phyloP scores from a whole-genome alignment of 2,888 invertebrate genomes.

The Hyposoter dolosus region DNA sequence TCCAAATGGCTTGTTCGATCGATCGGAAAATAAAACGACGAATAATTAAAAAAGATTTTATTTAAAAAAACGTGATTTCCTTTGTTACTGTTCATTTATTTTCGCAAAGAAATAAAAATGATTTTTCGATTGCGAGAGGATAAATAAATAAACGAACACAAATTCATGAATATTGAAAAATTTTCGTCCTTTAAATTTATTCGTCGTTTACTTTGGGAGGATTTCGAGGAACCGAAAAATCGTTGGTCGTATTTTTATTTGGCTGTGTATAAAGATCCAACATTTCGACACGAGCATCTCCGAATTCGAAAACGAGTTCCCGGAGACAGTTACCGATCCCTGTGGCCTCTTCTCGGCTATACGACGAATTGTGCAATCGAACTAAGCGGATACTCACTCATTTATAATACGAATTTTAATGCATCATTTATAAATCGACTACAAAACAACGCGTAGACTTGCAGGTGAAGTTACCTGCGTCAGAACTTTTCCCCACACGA shows the following conservation, averaged over 20 bases:
- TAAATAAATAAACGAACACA: not conserved
- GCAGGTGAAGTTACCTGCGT: constrained; percentile 24
- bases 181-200: too few species aligned
- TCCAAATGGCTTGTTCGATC: not conserved
- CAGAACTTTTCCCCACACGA: constrained; percentile 34
- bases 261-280: constrained; percentile 12
- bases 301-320: constrained; percentile 52
- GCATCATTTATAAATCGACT: not conserved
- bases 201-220: constrained; percentile 29
- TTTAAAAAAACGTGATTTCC: not conserved
- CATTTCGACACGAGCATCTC: constrained; percentile 52
- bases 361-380: constrained; percentile 35
- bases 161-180: not conserved
- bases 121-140: not conserved
- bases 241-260: constrained; percentile 42
- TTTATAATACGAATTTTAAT: constrained; percentile 6
- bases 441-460: constrained; percentile 15
- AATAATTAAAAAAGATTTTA: not conserved
- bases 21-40: not conserved
- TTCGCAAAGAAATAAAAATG: not conserved
- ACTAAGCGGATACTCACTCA: constrained; percentile 7
- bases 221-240: constrained; percentile 35
- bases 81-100: not conserved
- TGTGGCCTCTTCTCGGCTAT: constrained; percentile 33
- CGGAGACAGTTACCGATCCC: constrained; percentile 40